Evolutionary conservation across 2,888 invertebrate species (phyloP), one percentile per base, ranked within the genome.

Genomic region (Trichopoda pennipes): DNA sequence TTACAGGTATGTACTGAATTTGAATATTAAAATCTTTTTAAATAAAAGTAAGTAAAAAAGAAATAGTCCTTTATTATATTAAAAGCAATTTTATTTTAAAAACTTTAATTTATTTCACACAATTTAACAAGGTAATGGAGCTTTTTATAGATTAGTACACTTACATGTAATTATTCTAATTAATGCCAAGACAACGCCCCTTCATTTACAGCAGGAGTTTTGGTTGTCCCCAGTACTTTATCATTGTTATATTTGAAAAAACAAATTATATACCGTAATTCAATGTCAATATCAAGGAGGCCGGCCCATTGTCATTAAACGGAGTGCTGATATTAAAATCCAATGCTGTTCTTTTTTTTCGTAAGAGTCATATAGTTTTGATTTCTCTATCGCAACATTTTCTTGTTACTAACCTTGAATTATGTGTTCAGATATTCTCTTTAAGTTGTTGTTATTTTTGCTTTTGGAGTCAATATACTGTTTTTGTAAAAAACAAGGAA

Each of bases 1-100:
- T 81, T 81, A 1, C 64, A 81, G 81, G 81, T 81, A 81, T 55
- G 81, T 81, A 69, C 35, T 32, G 8, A 53, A 58, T 28, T 66
- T 19, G 17, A 28, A 44, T 38, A 38, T 58, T 35, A 28, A 44
- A 19, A 23, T 16, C 23, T 0, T 17, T n/a, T 28, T 6, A 14
- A 38, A 19, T 17, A 28, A 14, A 16, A 55, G 73, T 80, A 69
- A 80, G 79, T 78, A 51, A 19, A 21, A 2, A 63, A 47, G 23
- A 47, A 2, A n/a, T 9, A 28, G 0, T n/a, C 1, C 1, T 17
- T 17, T 9, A 3, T 49, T 7, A 49, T n/a, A 1, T 49, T 8
- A 17, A 17, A 49, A 49, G 47, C 9, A 49, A 49, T 17, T 9
- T 49, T 1, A 49, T 8, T 9, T 49, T 49, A 9, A 17, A 8